Base-by-base conservation (phyloP, 2,888 invertebrate genomes). In the Tribolium freemani region DNA sequence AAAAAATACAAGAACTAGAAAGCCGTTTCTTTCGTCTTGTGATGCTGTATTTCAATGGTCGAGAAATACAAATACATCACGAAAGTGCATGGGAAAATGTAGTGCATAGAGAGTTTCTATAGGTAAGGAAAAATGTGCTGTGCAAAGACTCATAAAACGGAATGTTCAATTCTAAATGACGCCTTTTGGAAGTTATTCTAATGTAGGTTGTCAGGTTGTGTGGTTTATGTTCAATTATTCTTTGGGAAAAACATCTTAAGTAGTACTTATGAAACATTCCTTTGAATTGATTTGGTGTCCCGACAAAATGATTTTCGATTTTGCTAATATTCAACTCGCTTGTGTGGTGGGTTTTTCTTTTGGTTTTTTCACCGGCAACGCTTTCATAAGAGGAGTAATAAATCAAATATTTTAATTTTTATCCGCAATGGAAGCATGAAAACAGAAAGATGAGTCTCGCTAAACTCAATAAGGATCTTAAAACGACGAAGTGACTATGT, bases 341-440 rank as follows among this genome's bases (percentile, higher is more conserved):
- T 67, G 21, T 57, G 30, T 61, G 38, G 60, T 51, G 51, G 30
- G 44, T 21, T 61, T 69, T 69, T 44, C 20, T 16, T 60, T 60
- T 26, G 51, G 57, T 45, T 61, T 69, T 38, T 30, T 16, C n/a
- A 44, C 11, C 26, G 20, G 45, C 44, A 44, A 50, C 21, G 48
- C 10, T 63, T 69, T 58, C 51, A 69, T 69, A 60, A 56, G 30
- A 57, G 69, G 13, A 45, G 61, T 64, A 70, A 70, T 70, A 70
- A 70, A 70, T 70, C 70, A 70, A 63, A 70, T 56, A 70, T 63
- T 63, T 70, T 70, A 61, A 70, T 70, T 70, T 70, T 63, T 70
- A 70, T 63, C 70, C 31, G 11, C 21, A 16, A 46, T 64, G 38
- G 31, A 56, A 61, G 51, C 53, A 45, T 38, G 57, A 51, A 61